Base-by-base conservation (phyloP, 2,888 invertebrate genomes). In the Brenthis daphne region DNA sequence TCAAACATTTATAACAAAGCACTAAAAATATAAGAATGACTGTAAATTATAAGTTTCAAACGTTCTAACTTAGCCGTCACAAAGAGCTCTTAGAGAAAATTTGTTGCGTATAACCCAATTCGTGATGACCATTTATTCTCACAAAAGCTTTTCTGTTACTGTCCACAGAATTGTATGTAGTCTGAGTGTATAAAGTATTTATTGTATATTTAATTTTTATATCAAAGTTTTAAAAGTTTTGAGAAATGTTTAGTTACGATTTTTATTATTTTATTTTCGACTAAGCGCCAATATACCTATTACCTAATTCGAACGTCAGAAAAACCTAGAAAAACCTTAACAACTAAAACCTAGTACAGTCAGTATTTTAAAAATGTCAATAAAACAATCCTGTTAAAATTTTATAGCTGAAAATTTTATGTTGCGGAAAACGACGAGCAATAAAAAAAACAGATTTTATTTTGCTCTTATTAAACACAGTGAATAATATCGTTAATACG, bases 71-170 rank as follows among this genome's bases (percentile, higher is more conserved):
- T 16, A 1, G 47, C 0, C 20, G 33, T 37, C 2, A 63, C 37
- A 53, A 53, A 63, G 61, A 63, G 13, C 16, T 53, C 16, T 37
- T 33, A 53, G 33, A 63, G 61, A 63, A 61, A 61, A 61, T 61
- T 61, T 61, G 51, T 63, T 16, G 24, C 57, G 57, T 51, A 20
- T 65, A 20, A 57, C 43, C 65, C 24, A 65, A 51, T 53, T 65
- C 65, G 65, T 65, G 65, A 65, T 57, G 50, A 58, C n/a, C 65
- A 51, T 37, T 63, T 63, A 63, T 63, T 63, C 65, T 57, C 51
- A 57, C 51, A 57, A 65, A 51, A 43, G 48, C 65, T 58, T 24
- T 58, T 48, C 20, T 33, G 29, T 50, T 13, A 51, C 20, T 48
- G n/a, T 14, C 65, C 51, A 5, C 29, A 20, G 14, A 61, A 61